Percentiles rank a stretch among this genome's conserved stretches.
phyloP scores from a whole-genome alignment of 2,888 invertebrate species.

The Phyllotreta cruciferae region DNA sequence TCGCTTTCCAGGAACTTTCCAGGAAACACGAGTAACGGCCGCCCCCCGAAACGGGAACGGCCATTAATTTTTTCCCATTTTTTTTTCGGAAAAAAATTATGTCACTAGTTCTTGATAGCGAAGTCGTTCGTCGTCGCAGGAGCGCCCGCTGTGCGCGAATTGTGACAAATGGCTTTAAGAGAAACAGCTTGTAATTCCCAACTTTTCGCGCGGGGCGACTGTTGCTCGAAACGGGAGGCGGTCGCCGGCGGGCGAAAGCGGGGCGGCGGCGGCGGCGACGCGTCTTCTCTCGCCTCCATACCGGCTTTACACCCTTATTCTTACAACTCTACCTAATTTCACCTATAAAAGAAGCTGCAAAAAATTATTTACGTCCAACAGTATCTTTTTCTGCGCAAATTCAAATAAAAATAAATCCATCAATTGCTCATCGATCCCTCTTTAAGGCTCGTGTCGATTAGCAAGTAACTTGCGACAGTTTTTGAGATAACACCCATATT shows the following conservation, averaged over 20 bases:
- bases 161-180: conserved; percentile 33
- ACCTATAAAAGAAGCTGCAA: too few species aligned
- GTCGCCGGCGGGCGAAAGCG: conserved; percentile 21
- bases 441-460: too few species aligned
- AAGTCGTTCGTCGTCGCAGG: conserved; percentile 25
- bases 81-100: conserved; percentile 23
- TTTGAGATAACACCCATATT: too few species aligned
- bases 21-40: conserved; percentile 21
- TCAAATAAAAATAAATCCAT: too few species aligned
- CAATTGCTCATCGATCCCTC: too few species aligned
- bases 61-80: conserved; percentile 24
- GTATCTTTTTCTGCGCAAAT: too few species aligned
- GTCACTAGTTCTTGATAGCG: conserved; percentile 34
- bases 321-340: too few species aligned
- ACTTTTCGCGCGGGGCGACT: conserved; percentile 30
- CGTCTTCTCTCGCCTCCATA: not conserved
- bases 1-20: not conserved
- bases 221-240: conserved; percentile 12
- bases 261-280: not conserved
- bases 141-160: conserved; percentile 33
- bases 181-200: conserved; percentile 36
- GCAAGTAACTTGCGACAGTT: too few species aligned
- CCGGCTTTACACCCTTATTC: too few species aligned
- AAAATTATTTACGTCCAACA: too few species aligned
- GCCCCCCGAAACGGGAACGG: conserved; percentile 18